Percentiles rank a stretch among this genome's conserved stretches.
These are phyloP conservation scores for Itoplectis maculator DNA, from an alignment of 2,888 invertebrate genomes.

Conservation along the genomic window DNA sequence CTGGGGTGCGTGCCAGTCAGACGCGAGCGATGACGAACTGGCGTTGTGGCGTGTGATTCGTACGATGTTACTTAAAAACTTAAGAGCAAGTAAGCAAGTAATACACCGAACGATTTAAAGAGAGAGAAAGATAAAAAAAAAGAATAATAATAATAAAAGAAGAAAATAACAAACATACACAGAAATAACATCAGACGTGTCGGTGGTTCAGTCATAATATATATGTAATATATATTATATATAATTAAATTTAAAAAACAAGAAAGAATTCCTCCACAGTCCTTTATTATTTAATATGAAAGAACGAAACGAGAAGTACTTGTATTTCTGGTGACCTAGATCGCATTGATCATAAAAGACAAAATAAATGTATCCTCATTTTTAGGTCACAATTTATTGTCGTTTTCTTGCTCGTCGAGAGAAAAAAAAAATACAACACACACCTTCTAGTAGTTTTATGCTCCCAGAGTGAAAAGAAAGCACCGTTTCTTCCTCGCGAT, in stretches of 20 bases:
- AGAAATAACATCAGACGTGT: slow-evolving; percentile 71
- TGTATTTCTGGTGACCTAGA: slow-evolving; percentile 85
- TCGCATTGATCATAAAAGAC: slow-evolving; percentile 87
- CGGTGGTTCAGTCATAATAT: slow-evolving; percentile 84
- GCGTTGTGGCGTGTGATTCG: slow-evolving; percentile 78
- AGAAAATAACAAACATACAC: slow-evolving; percentile 72
- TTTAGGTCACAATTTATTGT: slow-evolving; percentile 88
- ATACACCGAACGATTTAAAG: slow-evolving; percentile 68
- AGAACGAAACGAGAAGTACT: slow-evolving; percentile 79
- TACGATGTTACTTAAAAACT: slow-evolving; percentile 81
- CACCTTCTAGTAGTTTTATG: slow-evolving; percentile 52
- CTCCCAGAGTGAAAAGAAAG: neutral
- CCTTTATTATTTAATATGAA: slow-evolving; percentile 81
- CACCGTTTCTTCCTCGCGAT: neutral
- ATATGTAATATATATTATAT: slow-evolving; percentile 84
- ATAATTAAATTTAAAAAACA: slow-evolving; percentile 75
- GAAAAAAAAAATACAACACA: slow-evolving; percentile 9
- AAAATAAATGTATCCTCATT: slow-evolving; percentile 91
- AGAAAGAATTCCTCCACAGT: slow-evolving; percentile 82
- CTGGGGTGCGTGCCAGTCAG: slow-evolving; percentile 74
- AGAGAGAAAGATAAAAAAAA: slow-evolving; percentile 60
- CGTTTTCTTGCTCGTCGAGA: slow-evolving; percentile 75
- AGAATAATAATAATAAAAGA: slow-evolving; percentile 65
- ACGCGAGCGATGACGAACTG: slow-evolving; percentile 69
- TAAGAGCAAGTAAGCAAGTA: slow-evolving; percentile 68